phyloP scores from a whole-genome alignment of 35 echinoderm and acorn worm species.

The Holothuria glaberrima region DNA sequence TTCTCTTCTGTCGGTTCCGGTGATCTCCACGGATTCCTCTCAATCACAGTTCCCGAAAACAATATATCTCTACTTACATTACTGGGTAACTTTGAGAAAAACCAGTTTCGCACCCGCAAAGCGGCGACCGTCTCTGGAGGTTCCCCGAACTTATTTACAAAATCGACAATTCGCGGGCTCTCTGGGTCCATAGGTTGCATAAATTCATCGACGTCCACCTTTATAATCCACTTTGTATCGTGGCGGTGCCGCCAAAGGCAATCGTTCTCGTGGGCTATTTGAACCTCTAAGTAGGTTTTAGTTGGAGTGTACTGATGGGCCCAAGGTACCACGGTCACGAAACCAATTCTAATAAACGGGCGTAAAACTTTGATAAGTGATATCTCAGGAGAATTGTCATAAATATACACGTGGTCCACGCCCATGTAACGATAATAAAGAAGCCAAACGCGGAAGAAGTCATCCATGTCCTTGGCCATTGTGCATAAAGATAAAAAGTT shows the following conservation, averaged over 20 bases:
- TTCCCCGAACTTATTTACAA: constrained; percentile 33
- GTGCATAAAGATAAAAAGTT: constrained; percentile 79
- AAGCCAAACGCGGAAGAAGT: constrained; percentile 76
- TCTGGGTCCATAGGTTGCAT: constrained; percentile 77
- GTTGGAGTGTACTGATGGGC: constrained; percentile 64
- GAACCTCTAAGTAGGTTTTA: constrained; percentile 89
- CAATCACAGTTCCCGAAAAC: constrained; percentile 65
- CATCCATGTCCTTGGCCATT: constrained; percentile 89
- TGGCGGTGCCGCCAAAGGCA: constrained; percentile 77
- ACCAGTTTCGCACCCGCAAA: constrained; percentile 81
- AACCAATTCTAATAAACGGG: constrained; percentile 58
- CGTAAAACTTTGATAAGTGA: constrained; percentile 47
- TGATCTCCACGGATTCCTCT: constrained; percentile 79
- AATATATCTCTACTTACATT: constrained; percentile 57
- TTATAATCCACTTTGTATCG: constrained; percentile 72
- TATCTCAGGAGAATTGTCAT: constrained; percentile 68
- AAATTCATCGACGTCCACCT: constrained; percentile 89
- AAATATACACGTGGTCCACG: constrained; percentile 89
- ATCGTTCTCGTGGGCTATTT: constrained; percentile 88
- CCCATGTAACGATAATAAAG: constrained; percentile 81
- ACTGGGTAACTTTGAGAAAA: constrained; percentile 67
- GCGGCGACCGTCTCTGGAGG: constrained; percentile 35
- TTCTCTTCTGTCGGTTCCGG: constrained; percentile 73
- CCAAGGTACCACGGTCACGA: constrained; percentile 81
- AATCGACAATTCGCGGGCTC: constrained; percentile 58